Conservation (phyloP, 2,797 vertebrate species). For the Xiphophorus birchmanni region DNA sequence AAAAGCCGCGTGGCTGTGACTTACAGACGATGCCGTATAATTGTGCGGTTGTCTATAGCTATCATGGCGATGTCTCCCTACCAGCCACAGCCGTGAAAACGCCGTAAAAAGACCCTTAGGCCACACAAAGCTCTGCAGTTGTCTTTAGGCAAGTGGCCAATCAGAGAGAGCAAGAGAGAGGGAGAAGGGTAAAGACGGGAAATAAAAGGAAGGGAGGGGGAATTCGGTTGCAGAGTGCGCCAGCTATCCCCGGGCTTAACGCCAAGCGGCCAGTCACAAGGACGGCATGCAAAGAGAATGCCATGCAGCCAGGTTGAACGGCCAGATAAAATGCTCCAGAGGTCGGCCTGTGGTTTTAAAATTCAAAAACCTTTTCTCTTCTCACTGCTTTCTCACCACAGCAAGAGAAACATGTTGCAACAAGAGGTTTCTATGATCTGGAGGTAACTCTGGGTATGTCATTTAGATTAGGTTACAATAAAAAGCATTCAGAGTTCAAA, state of each 20-base stretch:
- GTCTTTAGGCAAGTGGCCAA: constrained; percentile 72
- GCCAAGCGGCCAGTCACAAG: constrained; percentile 70
- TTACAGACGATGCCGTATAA: constrained; percentile 53
- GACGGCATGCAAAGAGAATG: constrained; percentile 65
- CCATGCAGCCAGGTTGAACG: constrained; percentile 72
- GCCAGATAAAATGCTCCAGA: constrained; percentile 72
- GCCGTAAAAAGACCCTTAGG: constrained; percentile 59
- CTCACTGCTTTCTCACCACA: constrained; percentile 14
- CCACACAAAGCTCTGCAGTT: constrained; percentile 73
- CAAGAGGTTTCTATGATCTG: constrained; percentile 7
- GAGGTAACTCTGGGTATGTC: constrained; percentile 13
- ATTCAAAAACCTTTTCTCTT: constrained; percentile 32
- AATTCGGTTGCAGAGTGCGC: constrained; percentile 59
- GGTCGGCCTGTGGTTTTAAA: constrained; percentile 50
- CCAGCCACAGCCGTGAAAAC: constrained; percentile 48
- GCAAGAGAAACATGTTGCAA: neutral
- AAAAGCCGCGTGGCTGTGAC: constrained; percentile 61
- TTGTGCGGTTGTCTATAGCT: constrained; percentile 58
- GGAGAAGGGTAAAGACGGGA: constrained; percentile 49
- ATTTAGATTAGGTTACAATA: constrained; percentile 12
- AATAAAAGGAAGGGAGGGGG: constrained; percentile 64
- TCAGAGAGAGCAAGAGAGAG: constrained; percentile 31
- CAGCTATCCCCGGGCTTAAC: constrained; percentile 68
- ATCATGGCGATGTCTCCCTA: constrained; percentile 56
- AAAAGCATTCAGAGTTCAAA: neutral